A percentile compares a stretch with the other conserved stretches of the same genome.
Conservation (phyloP, 30 jellyfish, hydroid and myxozoan genomes). For the Nemopilema nomurai region DNA sequence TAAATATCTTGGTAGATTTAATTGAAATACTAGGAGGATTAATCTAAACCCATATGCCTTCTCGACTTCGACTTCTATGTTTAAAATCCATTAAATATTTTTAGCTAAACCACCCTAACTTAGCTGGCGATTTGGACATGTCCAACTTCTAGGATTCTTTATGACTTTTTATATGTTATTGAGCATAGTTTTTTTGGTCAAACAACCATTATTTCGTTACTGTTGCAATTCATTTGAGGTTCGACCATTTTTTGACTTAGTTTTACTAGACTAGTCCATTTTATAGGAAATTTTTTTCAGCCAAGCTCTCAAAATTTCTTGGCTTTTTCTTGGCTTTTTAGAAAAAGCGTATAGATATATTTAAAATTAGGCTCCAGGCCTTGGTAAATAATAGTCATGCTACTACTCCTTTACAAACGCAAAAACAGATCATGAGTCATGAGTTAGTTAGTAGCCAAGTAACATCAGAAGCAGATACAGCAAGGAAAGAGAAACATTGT, state of each 20-base stretch:
- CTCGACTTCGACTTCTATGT: not conserved
- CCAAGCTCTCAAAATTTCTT: too few relatives aligned
- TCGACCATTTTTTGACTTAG: not conserved
- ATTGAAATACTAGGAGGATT: not conserved
- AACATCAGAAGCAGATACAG: too few relatives aligned
- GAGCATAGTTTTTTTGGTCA: constrained; percentile 5
- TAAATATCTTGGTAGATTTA: constrained; percentile 3
- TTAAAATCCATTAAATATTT: constrained; percentile 14
- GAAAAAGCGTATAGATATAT: too few relatives aligned
- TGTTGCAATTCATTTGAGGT: not conserved
- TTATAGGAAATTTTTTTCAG: too few relatives aligned
- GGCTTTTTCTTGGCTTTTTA: too few relatives aligned
- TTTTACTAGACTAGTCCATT: not conserved
- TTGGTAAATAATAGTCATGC: too few relatives aligned
- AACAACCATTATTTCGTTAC: not conserved
- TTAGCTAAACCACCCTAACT: constrained; percentile 15
- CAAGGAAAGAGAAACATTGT: too few relatives aligned
- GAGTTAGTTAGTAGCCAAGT: too few relatives aligned
- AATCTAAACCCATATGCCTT: too few relatives aligned
- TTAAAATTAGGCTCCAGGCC: too few relatives aligned
- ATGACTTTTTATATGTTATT: constrained; percentile 30
- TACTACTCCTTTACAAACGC: too few relatives aligned
- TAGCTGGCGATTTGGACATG: constrained; percentile 7
- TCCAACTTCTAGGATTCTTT: constrained; percentile 5
- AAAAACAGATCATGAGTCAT: too few relatives aligned